phyloP scores from a whole-genome alignment of 2,797 vertebrate species.

The Kryptopterus vitreolus region DNA sequence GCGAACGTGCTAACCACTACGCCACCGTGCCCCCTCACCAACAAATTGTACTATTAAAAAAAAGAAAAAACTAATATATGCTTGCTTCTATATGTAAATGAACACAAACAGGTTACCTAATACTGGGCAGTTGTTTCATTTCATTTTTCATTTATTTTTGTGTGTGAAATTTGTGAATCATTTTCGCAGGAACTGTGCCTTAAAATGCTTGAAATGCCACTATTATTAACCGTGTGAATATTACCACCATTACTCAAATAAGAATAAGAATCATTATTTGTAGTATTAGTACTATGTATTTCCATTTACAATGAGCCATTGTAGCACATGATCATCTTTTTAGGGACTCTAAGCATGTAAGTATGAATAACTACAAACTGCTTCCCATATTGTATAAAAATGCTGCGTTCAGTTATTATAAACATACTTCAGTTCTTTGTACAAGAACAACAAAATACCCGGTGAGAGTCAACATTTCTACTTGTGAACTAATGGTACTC shows the following conservation, averaged over 20 bases:
- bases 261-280: neutral
- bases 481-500: neutral
- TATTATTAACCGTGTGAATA: neutral
- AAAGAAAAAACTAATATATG: too few relatives aligned
- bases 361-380: neutral
- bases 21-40: too few relatives aligned
- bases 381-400: neutral
- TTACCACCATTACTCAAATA: neutral
- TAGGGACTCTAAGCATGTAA: neutral
- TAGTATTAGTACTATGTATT: neutral
- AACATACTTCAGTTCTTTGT: neutral
- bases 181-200: neutral
- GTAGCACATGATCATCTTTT: neutral
- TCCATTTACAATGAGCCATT: neutral
- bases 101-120: too few relatives aligned
- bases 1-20: too few relatives aligned
- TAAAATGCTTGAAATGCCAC: neutral
- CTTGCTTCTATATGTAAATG: too few relatives aligned
- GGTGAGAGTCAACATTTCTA: neutral
- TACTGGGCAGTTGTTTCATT: neutral
- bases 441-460: neutral
- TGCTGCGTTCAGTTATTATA: too few relatives aligned
- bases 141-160: neutral
- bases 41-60: too few relatives aligned
- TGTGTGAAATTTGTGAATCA: neutral